Base-by-base conservation (phyloP, 1,140 invertebrate genomes). In the Ceratina australensis region DNA sequence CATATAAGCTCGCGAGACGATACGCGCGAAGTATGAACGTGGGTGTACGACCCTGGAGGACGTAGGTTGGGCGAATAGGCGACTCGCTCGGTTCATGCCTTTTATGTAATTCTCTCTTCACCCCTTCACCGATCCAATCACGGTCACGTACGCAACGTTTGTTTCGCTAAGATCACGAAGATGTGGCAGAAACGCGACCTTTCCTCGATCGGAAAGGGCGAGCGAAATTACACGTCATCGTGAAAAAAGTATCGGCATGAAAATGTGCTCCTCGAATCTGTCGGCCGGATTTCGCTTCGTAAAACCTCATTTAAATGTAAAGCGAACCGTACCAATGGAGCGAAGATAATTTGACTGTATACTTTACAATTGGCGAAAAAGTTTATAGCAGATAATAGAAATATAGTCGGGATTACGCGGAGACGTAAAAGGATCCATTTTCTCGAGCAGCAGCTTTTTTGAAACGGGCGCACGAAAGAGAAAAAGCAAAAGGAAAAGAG, bases 21-120 rank as follows among this genome's bases (percentile, higher is more conserved):
- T 59, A 71, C 79, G 60, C 59, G 61, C 74, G 61, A 65, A 61
- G 78, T 52, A 80, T 74, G 57, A 67, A 84, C 85, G 87, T 89
- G 86, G 88, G 89, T 87, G 88, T 88, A 74, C 86, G 89, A 90
- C 90, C 90, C 90, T 90, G 89, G 89, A 86, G 80, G 86, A 86
- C 83, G 84, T 88, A 89, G 86, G 88, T 82, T 84, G 86, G 84
- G 73, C 84, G 85, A 86, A 85, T 86, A 86, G 86, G 82, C 83
- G 86, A 85, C 81, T 87, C 82, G 80, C 83, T 89, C 66, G 81
- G 72, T 81, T 89, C 79, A 81, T 86, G 80, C 87, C 89, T 90
- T 90, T 91, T 91, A 87, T 88, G 86, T 78, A 81, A 89, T 89
- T 86, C 81, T 80, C 79, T 81, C 79, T 75, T 86, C 65, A 80